Evolutionary conservation across 2,797 vertebrate genomes (phyloP), one percentile per base, ranked within the genome.

Genomic region (Mycteria americana): DNA sequence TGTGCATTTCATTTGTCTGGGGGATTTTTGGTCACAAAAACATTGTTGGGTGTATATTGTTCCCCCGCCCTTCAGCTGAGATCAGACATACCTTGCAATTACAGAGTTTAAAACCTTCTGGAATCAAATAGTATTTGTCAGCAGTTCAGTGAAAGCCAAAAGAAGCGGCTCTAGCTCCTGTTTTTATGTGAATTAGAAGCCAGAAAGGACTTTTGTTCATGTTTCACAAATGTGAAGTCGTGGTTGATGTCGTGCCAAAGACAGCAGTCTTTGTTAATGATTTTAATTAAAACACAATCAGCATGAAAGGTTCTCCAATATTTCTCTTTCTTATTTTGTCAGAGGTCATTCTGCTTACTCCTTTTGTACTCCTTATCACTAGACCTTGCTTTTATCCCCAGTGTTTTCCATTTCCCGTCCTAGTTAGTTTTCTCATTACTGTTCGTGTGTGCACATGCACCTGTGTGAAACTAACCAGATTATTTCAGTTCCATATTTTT

Each of bases 271-370:
- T 94, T 62, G 60, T 54, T 92, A 94, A 74, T 78, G 28, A 39
- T 74, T 90, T 95, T 89, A 93, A 96, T 92, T 95, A 86, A 87
- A 96, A 80, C 67, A 87, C 60, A 68, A 46, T 78, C 72, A 64
- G n/a, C 50, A 21, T 48, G 39, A 74, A 75, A 91, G 7, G 25
- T 77, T 87, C 62, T 92, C 62, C 9, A 10, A 4, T 83, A 88
- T 48, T 94, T 90, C 50, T 93, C 57, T 70, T 48, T 59, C 27
- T 85, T 80, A 50, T 69, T 73, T 88, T 89, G 50, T 94, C 65
- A 72, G 88, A 84, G 75, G 46, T 89, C 54, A 30, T 86, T 92
- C 45, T 91, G 7, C 62, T 88, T 75, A 39, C 8, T 88, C 21
- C 15, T 81, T 95, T 91, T 88, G 18, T 93, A 51, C 43, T 92